Evolutionary conservation across 2,888 invertebrate genomes (phyloP), one percentile per base, ranked within the genome.

Genomic region (Leucania comma): DNA sequence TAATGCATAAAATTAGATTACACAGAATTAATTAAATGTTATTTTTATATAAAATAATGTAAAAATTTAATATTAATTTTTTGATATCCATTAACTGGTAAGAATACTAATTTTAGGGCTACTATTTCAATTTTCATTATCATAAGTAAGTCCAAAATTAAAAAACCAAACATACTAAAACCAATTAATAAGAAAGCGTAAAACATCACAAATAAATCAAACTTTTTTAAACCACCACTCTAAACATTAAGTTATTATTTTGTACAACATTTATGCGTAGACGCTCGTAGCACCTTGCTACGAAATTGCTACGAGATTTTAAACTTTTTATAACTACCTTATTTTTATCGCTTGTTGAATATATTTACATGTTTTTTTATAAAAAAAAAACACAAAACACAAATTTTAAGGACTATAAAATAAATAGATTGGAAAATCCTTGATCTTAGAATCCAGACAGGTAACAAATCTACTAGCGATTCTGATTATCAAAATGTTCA

Each of bases 241-340:
- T 32, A 59, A 50, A 24, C 20, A 42, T 51, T n/a, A 26, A 54
- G 12, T 51, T 65, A 46, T 56, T 53, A 54, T 63, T 70, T 53
- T 57, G 10, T 50, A 5, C 51, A 57, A 67, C 29, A 67, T 69
- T 66, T 48, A 63, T 61, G 35, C 42, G 38, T 59, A 38, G 35
- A 46, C 56, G 5, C 46, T 73, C 68, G 81, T 83, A 81, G 71
- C 74, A 72, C 59, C 50, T 54, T 60, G 73, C 82, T 78, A 83
- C 78, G 72, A 68, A 70, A 20, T 63, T 80, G 77, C 71, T 81
- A 81, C 83, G 70, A 82, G 60, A 51, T 67, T 70, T 73, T 24
- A 56, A 67, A 51, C 12, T 46, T 56, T 26, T n/a, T 0, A 3
- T n/a, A 59, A 35, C 17, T 29, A 46, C 22, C 48, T 35, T 9